Conservation (phyloP, 2,888 invertebrate species). For the Steinernema scapterisci region DNA sequence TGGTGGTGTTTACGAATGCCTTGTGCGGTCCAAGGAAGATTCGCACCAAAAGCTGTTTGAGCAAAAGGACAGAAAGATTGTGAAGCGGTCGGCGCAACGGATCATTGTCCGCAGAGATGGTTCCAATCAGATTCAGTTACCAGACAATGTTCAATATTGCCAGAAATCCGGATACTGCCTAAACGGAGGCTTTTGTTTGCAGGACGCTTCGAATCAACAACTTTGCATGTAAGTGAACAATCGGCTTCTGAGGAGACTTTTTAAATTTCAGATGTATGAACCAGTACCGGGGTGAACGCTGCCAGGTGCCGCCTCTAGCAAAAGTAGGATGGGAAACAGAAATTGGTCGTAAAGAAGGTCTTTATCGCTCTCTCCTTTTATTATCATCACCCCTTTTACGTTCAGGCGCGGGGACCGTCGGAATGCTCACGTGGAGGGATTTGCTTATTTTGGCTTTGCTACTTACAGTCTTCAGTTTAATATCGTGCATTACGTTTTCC, state of each 20-base stretch:
- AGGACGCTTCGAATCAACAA: not conserved
- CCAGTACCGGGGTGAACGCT: not conserved
- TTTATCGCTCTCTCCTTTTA: no score
- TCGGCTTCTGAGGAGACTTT: not conserved
- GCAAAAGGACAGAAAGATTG: not conserved
- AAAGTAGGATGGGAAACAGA: not conserved
- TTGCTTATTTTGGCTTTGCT: not conserved
- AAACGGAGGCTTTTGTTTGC: not conserved
- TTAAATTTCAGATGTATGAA: not conserved
- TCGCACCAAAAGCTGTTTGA: not conserved
- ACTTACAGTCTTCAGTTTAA: not conserved
- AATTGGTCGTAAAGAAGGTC: not conserved
- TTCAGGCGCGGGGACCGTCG: not conserved
- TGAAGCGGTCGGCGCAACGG: not conserved
- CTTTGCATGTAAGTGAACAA: not conserved
- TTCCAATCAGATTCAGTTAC: not conserved
- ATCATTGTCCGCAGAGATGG: not conserved
- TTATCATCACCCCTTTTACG: not conserved
- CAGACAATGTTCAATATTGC: not conserved
- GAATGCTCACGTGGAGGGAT: not conserved
- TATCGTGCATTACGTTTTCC: not conserved
- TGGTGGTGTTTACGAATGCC: slow-evolving; percentile 9
- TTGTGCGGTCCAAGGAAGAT: not conserved
- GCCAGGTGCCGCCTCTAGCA: slow-evolving; percentile 16
- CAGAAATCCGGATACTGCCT: not conserved